Percentiles rank a stretch among this genome's conserved stretches.
phyloP scores from a whole-genome alignment of 92 coral and sea anemone genomes.

The Montipora capitata region DNA sequence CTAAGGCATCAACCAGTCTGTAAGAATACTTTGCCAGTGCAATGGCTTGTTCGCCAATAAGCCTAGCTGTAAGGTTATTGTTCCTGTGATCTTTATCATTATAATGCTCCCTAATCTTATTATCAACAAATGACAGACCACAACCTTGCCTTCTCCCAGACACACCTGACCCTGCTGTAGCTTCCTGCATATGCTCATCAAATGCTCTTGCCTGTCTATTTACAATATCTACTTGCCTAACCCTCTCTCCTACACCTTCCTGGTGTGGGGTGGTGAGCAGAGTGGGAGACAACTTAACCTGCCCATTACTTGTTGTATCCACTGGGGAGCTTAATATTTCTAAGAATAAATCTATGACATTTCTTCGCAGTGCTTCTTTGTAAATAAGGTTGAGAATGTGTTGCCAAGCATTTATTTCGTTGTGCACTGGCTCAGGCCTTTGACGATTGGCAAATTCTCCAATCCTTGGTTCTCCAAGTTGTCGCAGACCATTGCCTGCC shows the following conservation, averaged over 20 bases:
- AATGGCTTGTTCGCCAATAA: conserved; percentile 76
- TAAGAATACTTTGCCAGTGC: neutral
- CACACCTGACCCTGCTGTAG: neutral
- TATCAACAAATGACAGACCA: too few relatives aligned
- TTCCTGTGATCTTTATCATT: too few relatives aligned
- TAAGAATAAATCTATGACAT: neutral
- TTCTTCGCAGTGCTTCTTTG: conserved; percentile 46
- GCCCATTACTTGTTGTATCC: neutral
- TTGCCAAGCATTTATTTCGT: conserved; percentile 85
- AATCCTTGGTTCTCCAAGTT: conserved; percentile 65
- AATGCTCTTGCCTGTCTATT: conserved; percentile 26
- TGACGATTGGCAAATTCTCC: conserved; percentile 70
- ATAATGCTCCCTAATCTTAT: too few relatives aligned
- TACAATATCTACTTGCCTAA: conserved; percentile 14
- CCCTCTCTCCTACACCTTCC: conserved; percentile 5
- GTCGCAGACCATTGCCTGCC: conserved; percentile 74
- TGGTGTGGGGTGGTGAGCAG: conserved; percentile 19
- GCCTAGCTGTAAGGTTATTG: neutral
- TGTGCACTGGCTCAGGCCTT: conserved; percentile 82
- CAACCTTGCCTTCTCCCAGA: too few relatives aligned
- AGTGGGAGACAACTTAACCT: neutral
- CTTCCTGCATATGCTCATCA: conserved; percentile 39
- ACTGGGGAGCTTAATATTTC: conserved; percentile 16
- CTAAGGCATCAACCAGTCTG: conserved; percentile 66
- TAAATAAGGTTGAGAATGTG: conserved; percentile 60